Evolutionary conservation across 2,113 vertebrate species (phyloP).

Genomic region (Colinus virginianus): DNA sequence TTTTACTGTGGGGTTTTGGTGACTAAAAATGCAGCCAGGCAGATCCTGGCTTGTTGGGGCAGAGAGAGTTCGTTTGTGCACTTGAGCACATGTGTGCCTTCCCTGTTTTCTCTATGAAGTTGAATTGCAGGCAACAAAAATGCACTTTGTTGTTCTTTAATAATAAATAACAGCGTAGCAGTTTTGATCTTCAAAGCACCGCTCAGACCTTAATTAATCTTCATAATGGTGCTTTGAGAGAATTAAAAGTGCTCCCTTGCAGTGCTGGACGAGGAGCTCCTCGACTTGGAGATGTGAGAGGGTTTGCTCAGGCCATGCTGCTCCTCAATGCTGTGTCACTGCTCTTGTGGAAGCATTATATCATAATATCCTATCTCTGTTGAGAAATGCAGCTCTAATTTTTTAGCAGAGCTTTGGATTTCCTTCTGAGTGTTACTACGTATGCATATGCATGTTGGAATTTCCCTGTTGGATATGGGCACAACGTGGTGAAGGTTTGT

Average conservation of each 20-base stretch:
- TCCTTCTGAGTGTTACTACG: constrained; percentile 11
- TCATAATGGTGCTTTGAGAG: constrained; percentile 38
- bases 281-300: background rate
- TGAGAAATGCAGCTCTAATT: background rate
- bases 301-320: background rate
- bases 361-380: background rate
- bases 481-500: background rate
- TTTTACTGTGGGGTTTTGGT: constrained; percentile 24
- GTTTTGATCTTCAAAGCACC: constrained; percentile 67
- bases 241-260: background rate
- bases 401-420: constrained; percentile 1
- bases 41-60: constrained; percentile 39
- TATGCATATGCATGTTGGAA: constrained; percentile 31
- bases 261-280: constrained; percentile 10
- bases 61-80: constrained; percentile 6
- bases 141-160: constrained; percentile 64
- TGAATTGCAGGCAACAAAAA: constrained; percentile 46
- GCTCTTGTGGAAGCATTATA: background rate
- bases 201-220: constrained; percentile 66
- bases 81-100: constrained; percentile 16
- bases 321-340: background rate
- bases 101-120: constrained; percentile 28
- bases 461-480: constrained; percentile 34
- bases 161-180: constrained; percentile 57
- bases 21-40: constrained; percentile 36